Conservation (phyloP, 2,888 invertebrate species). For the Coelopa pilipes region DNA sequence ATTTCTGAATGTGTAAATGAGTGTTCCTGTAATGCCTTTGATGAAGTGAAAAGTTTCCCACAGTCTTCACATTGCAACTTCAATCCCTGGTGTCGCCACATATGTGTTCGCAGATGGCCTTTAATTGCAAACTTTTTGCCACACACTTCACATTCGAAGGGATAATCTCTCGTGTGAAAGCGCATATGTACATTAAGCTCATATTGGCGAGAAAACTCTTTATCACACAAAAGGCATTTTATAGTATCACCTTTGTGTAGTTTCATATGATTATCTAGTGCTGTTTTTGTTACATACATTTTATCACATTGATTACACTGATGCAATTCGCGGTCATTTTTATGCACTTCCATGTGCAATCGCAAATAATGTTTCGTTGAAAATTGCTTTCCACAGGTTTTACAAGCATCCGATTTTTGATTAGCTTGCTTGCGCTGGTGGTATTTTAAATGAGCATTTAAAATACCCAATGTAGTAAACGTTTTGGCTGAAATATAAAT, state of each 20-base stretch:
- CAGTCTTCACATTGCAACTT: slow-evolving; percentile 52
- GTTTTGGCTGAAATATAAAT: slow-evolving; percentile 45
- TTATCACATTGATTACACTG: slow-evolving; percentile 48
- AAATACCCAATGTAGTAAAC: slow-evolving; percentile 43
- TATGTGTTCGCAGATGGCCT: slow-evolving; percentile 49
- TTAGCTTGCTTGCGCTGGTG: slow-evolving; percentile 47
- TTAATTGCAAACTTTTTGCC: slow-evolving; percentile 51
- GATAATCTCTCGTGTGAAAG: slow-evolving; percentile 50
- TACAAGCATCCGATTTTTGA: slow-evolving; percentile 48
- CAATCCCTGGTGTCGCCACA: slow-evolving; percentile 51
- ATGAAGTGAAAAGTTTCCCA: slow-evolving; percentile 50
- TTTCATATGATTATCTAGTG: slow-evolving; percentile 49
- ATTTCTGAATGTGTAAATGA: slow-evolving; percentile 51
- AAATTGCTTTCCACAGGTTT: slow-evolving; percentile 50
- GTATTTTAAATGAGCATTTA: slow-evolving; percentile 48
- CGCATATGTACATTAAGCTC: slow-evolving; percentile 52
- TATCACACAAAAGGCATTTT: slow-evolving; percentile 45
- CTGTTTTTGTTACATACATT: slow-evolving; percentile 46
- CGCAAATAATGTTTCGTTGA: slow-evolving; percentile 49
- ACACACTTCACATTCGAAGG: slow-evolving; percentile 51
- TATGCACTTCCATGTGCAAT: slow-evolving; percentile 48
- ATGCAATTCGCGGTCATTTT: slow-evolving; percentile 45
- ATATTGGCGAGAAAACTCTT: slow-evolving; percentile 48
- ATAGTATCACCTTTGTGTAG: slow-evolving; percentile 49
- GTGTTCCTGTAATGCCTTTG: slow-evolving; percentile 52